phyloP scores from a whole-genome alignment of 2,797 vertebrate genomes.

The Hydrocynus forskahlii region DNA sequence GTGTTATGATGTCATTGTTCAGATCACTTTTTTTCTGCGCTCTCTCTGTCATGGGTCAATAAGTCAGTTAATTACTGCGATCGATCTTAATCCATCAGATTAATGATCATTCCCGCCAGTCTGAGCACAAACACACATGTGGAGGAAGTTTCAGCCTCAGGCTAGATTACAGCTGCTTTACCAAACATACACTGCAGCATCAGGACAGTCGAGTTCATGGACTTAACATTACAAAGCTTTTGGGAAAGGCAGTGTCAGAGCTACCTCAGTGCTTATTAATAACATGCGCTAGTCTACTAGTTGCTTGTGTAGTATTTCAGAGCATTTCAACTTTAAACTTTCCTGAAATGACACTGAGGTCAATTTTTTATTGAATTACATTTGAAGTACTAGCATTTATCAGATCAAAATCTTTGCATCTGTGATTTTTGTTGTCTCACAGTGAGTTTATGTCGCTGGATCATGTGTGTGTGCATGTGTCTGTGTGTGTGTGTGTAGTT shows the following conservation, averaged over 20 bases:
- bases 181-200: neutral
- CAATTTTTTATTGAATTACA: neutral
- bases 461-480: conserved; percentile 31
- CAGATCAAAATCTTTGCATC: neutral
- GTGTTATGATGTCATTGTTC: conserved; percentile 47
- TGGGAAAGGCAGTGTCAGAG: neutral
- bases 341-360: neutral
- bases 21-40: conserved; percentile 58
- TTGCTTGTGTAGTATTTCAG: neutral
- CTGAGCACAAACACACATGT: conserved; percentile 59
- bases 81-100: conserved; percentile 70
- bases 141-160: conserved; percentile 21
- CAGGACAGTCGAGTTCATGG: neutral
- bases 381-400: neutral
- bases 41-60: conserved; percentile 71
- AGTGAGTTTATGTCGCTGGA: conserved; percentile 9
- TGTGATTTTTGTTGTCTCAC: neutral
- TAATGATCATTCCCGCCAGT: conserved; percentile 51
- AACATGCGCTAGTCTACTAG: neutral
- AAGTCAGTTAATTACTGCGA: conserved; percentile 73
- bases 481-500: conserved; percentile 77
- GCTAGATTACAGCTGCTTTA: conserved; percentile 17
- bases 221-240: neutral
- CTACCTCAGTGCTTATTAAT: neutral
- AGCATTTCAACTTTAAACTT: too few species aligned